phyloP scores from a whole-genome alignment of 2,113 vertebrate species.

The Philantomba maxwellii region DNA sequence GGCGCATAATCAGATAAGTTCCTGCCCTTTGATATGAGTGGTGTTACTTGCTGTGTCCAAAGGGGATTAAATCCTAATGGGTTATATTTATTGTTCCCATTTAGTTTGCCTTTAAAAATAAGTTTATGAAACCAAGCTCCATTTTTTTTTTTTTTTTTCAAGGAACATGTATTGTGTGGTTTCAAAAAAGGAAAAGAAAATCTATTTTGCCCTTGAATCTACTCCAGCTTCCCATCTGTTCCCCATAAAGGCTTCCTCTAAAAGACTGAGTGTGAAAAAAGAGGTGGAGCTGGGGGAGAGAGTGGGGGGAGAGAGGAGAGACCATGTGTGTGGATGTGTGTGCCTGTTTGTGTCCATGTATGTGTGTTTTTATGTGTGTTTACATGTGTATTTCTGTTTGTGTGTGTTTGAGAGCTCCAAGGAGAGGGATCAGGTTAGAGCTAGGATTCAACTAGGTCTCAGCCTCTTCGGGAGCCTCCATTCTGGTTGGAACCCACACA shows the following conservation, averaged over 20 bases:
- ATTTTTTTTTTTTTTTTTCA: not conserved
- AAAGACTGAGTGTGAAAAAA: not conserved
- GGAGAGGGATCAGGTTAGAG: not conserved
- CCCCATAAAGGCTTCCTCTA: not conserved
- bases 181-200: not conserved
- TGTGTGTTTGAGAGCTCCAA: not conserved
- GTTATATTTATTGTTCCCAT: not conserved
- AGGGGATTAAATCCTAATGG: not conserved
- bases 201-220: not conserved
- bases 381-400: not conserved
- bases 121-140: not conserved
- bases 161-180: not conserved
- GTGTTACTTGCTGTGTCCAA: not conserved
- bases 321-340: not conserved
- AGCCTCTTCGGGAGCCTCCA: not conserved
- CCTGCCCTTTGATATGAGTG: not conserved
- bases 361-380: not conserved
- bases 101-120: not conserved
- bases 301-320: not conserved
- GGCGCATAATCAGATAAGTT: not conserved
- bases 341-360: fast-evolving
- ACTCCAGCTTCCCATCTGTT: not conserved
- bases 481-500: not conserved
- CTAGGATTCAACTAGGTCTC: not conserved
- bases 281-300: not conserved